Evolutionary conservation across 2,797 vertebrate species (phyloP).

Genomic region (Echiichthys vipera): DNA sequence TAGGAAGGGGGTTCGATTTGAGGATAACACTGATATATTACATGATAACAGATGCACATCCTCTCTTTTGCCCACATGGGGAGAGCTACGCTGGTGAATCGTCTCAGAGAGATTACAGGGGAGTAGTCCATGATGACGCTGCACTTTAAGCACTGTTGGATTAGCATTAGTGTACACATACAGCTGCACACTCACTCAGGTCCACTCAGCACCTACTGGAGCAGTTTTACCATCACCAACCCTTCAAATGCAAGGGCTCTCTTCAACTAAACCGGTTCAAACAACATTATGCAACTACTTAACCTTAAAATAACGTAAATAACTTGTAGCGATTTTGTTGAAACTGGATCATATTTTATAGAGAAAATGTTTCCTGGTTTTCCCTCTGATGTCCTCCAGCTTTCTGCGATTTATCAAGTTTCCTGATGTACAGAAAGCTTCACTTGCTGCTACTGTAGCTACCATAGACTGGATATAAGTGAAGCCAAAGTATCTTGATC

Average conservation of each 20-base stretch:
- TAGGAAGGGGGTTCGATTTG: background rate
- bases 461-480: no score
- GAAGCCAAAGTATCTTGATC: no score
- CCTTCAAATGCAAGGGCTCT: background rate
- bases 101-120: conserved; percentile 55
- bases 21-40: background rate
- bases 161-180: conserved; percentile 61
- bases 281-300: no score
- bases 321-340: no score
- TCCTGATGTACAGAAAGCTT: no score
- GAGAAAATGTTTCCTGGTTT: no score
- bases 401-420: no score
- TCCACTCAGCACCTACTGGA: conserved; percentile 15
- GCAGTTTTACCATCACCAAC: background rate
- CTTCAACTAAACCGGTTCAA: background rate
- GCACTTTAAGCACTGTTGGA: conserved; percentile 61
- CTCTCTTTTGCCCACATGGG: conserved; percentile 8
- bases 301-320: no score
- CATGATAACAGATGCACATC: conserved; percentile 1
- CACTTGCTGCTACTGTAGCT: no score
- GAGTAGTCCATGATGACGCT: conserved; percentile 62
- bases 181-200: conserved; percentile 10
- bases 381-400: no score
- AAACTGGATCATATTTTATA: no score
- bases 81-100: conserved; percentile 25